Conservation (phyloP, 2,797 vertebrate species). For the Macropus fuliginosus region DNA sequence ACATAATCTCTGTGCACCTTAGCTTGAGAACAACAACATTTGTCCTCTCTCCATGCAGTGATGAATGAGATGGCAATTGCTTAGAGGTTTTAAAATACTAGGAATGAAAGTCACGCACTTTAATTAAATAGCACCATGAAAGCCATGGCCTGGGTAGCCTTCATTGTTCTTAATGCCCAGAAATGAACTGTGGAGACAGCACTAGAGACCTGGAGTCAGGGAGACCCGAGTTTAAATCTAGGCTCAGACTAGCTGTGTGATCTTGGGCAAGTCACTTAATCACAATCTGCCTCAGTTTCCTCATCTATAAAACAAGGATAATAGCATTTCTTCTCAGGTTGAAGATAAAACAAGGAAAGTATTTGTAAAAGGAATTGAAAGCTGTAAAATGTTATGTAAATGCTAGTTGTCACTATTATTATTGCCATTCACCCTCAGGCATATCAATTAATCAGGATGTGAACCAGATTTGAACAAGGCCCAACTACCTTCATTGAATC, state of each 20-base stretch:
- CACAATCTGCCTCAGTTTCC: not conserved
- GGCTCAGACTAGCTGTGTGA: not conserved
- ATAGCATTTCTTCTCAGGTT: not conserved
- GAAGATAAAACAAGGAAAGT: not conserved
- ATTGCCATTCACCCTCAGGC: not conserved
- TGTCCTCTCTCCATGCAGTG: constrained; percentile 16
- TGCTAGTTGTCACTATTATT: not conserved
- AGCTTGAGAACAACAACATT: constrained; percentile 42
- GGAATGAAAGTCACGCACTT: constrained; percentile 19
- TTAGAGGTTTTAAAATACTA: constrained; percentile 44
- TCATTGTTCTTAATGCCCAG: constrained; percentile 43
- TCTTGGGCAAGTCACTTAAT: not conserved
- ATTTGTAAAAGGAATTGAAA: not conserved
- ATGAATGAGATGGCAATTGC: constrained; percentile 37
- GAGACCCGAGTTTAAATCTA: not conserved
- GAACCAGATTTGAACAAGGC: not conserved
- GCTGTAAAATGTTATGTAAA: not conserved
- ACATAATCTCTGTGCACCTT: constrained; percentile 22
- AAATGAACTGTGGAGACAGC: not conserved
- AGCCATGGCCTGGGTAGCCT: not conserved
- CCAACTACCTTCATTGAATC: not conserved
- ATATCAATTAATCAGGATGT: not conserved
- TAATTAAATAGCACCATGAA: constrained; percentile 44
- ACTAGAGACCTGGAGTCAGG: not conserved
- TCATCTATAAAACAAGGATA: not conserved